Evolutionary conservation across 2,888 invertebrate species (phyloP), one percentile per base, ranked within the genome.

Genomic region (Athetis lepigone): DNA sequence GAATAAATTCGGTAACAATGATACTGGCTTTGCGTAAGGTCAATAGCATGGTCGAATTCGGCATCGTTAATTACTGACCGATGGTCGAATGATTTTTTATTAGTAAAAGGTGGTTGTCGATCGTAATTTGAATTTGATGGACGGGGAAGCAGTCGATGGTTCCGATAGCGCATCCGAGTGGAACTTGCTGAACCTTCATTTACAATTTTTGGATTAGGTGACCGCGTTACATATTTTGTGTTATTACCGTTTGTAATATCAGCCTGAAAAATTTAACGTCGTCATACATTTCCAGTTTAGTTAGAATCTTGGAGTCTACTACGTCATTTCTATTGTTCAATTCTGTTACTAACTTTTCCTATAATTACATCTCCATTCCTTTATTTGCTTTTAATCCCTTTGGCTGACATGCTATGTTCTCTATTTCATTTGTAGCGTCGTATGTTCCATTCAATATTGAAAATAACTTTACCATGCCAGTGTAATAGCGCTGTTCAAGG

Each of bases 11-110:
- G 82, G 83, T 84, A 88, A 90, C 88, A 91, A 90, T 89, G 88
- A 86, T 83, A 84, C 75, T 81, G 70, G 65, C 61, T 77, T 72
- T 36, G 71, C 79, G 76, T 86, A 89, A 93, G 93, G 93, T 94
- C 92, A 93, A 92, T 92, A 92, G 88, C 92, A 88, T 85, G 85
- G 87, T 90, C 89, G 87, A 93, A 92, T 92, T 93, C 86, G 89
- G 91, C 87, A 90, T 89, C 79, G 89, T 91, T 92, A 92, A 93
- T 92, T 92, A 87, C 88, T 84, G 85, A 81, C 82, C 83, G 85
- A 86, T 86, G 81, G 74, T 76, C 81, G 80, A 81, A 79, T 80
- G 81, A 75, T 81, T 85, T 85, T 84, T 82, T 82, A 82, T 75
- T 79, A 77, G 80, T 77, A 67, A 79, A 75, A 80, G 81, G 75